Evolutionary conservation across 2,113 vertebrate genomes (phyloP).

Genomic region (Chitala chitala): DNA sequence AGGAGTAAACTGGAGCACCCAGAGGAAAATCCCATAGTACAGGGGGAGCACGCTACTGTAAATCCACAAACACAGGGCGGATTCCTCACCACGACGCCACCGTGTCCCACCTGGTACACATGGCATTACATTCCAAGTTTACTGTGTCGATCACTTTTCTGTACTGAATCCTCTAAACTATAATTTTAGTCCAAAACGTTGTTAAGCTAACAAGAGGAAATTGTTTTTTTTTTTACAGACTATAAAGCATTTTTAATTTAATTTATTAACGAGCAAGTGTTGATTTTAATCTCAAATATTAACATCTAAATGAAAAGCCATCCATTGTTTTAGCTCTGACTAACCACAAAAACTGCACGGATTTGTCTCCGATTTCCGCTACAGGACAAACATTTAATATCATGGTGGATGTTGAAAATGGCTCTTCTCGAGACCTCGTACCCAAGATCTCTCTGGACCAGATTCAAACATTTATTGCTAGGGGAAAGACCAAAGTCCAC

Average conservation of each 20-base stretch:
- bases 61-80: no score
- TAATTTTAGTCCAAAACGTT: not conserved
- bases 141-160: no score
- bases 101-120: no score
- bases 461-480: constrained; percentile 40
- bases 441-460: constrained; percentile 51
- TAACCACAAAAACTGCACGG: not conserved
- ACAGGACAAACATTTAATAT: constrained; percentile 49
- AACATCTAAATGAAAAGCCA: not conserved
- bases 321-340: not conserved
- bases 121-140: no score
- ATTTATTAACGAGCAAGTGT: no score
- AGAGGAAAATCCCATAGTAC: no score
- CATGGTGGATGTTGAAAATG: constrained; percentile 49
- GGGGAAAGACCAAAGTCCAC: constrained; percentile 19
- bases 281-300: no score
- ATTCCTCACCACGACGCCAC: no score
- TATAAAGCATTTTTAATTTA: no score
- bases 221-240: not conserved
- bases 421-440: constrained; percentile 49
- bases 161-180: not conserved
- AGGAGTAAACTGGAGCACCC: no score
- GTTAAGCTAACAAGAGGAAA: not conserved
- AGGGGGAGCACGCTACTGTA: no score
- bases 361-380: not conserved